Base-by-base conservation (phyloP, 1,140 invertebrate species). In the Drosophila eugracilis region DNA sequence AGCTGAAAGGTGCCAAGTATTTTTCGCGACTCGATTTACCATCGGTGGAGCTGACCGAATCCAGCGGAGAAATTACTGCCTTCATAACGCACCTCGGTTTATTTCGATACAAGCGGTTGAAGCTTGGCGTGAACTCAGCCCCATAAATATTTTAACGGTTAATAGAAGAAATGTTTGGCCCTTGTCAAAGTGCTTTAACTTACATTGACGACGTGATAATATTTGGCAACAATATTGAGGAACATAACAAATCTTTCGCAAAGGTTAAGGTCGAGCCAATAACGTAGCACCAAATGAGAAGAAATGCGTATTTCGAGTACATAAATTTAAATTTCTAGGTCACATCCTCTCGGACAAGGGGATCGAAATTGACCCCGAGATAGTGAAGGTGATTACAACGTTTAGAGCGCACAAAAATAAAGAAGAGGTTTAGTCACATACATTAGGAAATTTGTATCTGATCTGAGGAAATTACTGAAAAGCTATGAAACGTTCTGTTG, bases 21-120 rank as follows among this genome's bases (percentile, higher is more conserved):
- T n/a, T n/a, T n/a, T n/a, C n/a, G n/a, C n/a, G n/a, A n/a, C n/a
- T 48, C 7, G 24, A 48, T 21, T n/a, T 62, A 12, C 48, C 45
- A 10, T 49, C 53, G 26, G 24, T 48, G 12, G 60, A 39, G 10
- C 42, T 60, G 10, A 17, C 9, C 28, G 34, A 32, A 15, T 12
- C 17, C n/a, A n/a, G n/a, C n/a, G n/a, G 34, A 28, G 34, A 47
- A 41, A 37, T 37, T n/a, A 37, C 39, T 2, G n/a, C 39, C 5
- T 41, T 41, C 5, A 41, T 21, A 1, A 41, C 39, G 12, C 47
- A 22, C 2, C 37, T 24, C 15, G 17, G 36, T 3, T 10, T 53
- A 7, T 59, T 58, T 14, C 10, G 47, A 17, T 58, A 52, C 10
- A 67, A 67, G 21, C 37, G 53, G 10, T 19, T 67, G 14, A 34